Base-by-base conservation (phyloP, 2,113 vertebrate species). In the Carettochelys insculpta region DNA sequence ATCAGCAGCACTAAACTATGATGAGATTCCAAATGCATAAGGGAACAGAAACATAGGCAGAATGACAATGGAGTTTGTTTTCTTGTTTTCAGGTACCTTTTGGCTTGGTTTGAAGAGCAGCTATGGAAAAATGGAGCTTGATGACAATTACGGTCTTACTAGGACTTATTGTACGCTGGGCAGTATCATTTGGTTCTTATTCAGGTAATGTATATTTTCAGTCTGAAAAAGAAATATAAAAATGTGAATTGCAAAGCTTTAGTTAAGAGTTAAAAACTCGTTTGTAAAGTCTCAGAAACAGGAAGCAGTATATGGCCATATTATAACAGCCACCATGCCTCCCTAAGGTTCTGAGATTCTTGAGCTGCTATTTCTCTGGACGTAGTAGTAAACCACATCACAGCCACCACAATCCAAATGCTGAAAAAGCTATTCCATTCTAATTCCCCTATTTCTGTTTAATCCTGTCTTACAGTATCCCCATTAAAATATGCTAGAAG, bases 101-200 rank as follows among this genome's bases (percentile, higher is more conserved):
- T 76, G 77, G 22, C 31, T 84, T 73, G 45, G 65, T 53, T n/a
- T 53, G 4, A 52, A 82, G 92, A 75, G 1, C 68, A 78, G 89
- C 83, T 61, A 99, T 99, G 99, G 98, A 99, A 77, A 98, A 96
- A 88, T 98, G 98, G 97, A 97, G 97, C 91, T 97, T 98, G 84
- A 97, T 98, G 90, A 96, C 97, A 0, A 2, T 99, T 3, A 93
- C 96, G 54, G 98, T 99, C 87, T 92, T 99, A 43, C 82, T 99
- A 8, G 98, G 97, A 3, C 96, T 99, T 13, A 98, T 96, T 48
- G 98, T 98, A 90, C 99, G 99, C 93, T 99, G 99, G 99, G 90
- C 98, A 3, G 98, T 99, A 14, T 99, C 99, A 16, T 97, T 99
- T n/a, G 98, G 98, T 86, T 98, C 99, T 45, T 99, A 99, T 82